phyloP scores from a whole-genome alignment of 2,888 invertebrate species.

The Alcis repandata region DNA sequence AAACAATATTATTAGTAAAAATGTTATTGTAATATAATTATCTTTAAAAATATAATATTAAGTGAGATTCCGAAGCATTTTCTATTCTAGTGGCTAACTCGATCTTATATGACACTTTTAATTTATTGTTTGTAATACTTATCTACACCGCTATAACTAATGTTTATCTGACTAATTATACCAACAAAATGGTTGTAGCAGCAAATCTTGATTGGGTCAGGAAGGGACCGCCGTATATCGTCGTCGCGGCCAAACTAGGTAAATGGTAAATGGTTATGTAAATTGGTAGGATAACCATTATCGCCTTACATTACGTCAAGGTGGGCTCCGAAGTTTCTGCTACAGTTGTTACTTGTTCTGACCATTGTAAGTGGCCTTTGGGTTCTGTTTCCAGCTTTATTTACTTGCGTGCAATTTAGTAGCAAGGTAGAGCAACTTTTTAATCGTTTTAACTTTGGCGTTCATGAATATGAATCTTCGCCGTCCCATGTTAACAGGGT shows the following conservation, averaged over 20 bases:
- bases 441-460: conserved; percentile 1
- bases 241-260: conserved; percentile 45
- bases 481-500: neutral
- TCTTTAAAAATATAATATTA: no score
- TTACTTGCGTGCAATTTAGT: neutral
- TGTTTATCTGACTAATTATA: conserved; percentile 17
- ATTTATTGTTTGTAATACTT: neutral
- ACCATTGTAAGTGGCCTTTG: conserved; percentile 19
- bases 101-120: neutral
- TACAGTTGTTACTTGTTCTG: conserved; percentile 13
- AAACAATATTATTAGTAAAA: no score
- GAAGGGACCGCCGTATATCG: conserved; percentile 36
- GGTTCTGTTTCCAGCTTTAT: conserved; percentile 17
- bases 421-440: neutral
- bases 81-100: no score
- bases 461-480: neutral
- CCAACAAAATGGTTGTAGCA: conserved; percentile 25
- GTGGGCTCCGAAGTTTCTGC: conserved; percentile 8
- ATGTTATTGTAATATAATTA: no score
- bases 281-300: conserved; percentile 70
- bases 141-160: conserved; percentile 9
- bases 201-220: conserved; percentile 38
- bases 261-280: no score
- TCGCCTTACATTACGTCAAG: conserved; percentile 52
- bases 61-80: no score